Conservation (phyloP, 2,888 invertebrate species). For the Lasioglossum figueresi region DNA sequence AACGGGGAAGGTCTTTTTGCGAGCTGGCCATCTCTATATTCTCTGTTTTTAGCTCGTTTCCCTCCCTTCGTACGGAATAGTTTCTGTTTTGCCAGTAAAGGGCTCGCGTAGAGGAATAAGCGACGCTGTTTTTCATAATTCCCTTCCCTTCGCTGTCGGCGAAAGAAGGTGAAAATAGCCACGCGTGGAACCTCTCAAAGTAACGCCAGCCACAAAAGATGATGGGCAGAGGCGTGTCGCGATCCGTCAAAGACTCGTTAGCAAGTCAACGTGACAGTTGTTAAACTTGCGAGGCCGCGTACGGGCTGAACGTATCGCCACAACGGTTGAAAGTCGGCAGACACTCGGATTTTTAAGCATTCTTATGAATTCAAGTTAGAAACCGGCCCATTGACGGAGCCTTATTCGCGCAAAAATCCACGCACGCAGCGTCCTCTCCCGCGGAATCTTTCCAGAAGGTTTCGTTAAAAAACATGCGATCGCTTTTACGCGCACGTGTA, state of each 20-base stretch:
- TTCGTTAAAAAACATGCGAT: too few relatives aligned
- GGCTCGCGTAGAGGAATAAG: conserved; percentile 9
- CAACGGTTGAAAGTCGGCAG: neutral
- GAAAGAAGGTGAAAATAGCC: neutral
- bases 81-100: conserved; percentile 12
- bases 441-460: too few relatives aligned
- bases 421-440: too few relatives aligned
- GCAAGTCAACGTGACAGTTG: neutral
- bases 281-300: neutral
- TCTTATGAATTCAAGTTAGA: neutral
- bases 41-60: too few relatives aligned
- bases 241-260: neutral
- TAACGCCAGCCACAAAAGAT: too few relatives aligned
- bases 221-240: neutral
- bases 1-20: neutral
- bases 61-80: conserved; percentile 13
- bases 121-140: conserved; percentile 36
- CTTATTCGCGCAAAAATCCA: neutral
- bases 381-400: neutral
- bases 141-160: conserved; percentile 8
- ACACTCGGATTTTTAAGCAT: neutral
- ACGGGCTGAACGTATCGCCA: too few relatives aligned
- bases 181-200: too few relatives aligned
- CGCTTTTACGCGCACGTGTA: too few relatives aligned
- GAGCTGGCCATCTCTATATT: neutral